These are phyloP conservation scores for Dallia pectoralis DNA, from an alignment of 2,797 vertebrate genomes.

Conservation along the genomic window DNA sequence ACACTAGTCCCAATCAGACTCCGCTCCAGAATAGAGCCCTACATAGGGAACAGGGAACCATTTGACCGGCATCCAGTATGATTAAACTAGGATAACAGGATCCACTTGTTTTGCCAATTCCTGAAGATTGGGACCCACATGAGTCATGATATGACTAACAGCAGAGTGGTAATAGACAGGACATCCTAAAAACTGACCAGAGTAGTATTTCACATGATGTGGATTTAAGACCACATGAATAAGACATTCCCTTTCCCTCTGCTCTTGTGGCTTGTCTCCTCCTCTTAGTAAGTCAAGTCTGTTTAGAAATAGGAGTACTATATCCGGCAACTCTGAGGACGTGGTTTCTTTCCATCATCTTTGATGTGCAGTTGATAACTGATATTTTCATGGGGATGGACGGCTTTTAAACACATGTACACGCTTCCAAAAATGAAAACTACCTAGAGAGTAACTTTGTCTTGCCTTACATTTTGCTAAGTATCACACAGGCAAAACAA, in stretches of 20 bases:
- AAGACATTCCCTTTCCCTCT: constrained; percentile 58
- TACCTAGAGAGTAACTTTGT: background rate
- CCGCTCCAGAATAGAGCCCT: background rate
- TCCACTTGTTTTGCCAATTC: background rate
- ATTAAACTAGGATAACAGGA: background rate
- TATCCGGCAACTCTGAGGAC: constrained; percentile 62
- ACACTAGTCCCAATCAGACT: background rate
- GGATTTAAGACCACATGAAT: constrained; percentile 45
- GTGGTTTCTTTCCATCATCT: constrained; percentile 62
- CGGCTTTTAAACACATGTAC: background rate
- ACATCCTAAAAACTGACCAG: constrained; percentile 53
- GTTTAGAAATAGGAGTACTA: constrained; percentile 77
- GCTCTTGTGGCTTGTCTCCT: constrained; percentile 48
- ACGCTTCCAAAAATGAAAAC: background rate
- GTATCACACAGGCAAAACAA: background rate
- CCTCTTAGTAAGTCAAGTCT: constrained; percentile 55
- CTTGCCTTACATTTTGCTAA: background rate
- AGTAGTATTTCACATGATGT: too few species aligned
- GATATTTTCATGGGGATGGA: constrained; percentile 44
- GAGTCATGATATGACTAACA: background rate
- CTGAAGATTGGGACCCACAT: background rate
- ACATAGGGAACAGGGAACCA: background rate
- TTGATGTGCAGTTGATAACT: constrained; percentile 58
- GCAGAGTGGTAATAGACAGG: background rate
- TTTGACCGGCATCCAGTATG: background rate